These are phyloP conservation scores for Pogona vitticeps DNA, from an alignment of 2,113 vertebrate genomes.

Conservation along the genomic window DNA sequence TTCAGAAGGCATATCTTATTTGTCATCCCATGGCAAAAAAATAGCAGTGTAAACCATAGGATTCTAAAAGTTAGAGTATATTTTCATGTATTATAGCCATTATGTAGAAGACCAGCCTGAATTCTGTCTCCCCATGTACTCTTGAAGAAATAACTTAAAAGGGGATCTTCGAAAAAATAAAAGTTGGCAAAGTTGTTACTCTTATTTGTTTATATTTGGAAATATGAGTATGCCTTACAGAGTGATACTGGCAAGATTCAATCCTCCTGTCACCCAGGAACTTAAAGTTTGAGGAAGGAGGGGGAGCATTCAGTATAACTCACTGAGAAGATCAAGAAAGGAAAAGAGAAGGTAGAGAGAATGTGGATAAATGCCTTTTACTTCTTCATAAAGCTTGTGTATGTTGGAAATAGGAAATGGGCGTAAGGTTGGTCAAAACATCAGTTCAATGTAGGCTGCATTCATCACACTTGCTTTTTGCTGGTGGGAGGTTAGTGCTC, in stretches of 20 bases:
- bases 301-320: too few species aligned
- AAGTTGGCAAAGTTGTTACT: background rate
- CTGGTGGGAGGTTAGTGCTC: too few species aligned
- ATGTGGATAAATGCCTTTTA: background rate
- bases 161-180: background rate
- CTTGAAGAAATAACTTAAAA: background rate
- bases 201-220: background rate
- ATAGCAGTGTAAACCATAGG: background rate
- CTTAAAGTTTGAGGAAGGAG: background rate
- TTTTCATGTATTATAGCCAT: too few species aligned
- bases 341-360: background rate
- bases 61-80: too few species aligned
- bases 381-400: background rate
- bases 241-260: background rate
- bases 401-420: background rate
- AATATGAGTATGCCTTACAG: background rate
- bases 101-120: too few species aligned
- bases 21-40: background rate
- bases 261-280: background rate
- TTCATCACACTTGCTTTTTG: background rate
- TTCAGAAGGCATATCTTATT: background rate
- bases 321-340: background rate
- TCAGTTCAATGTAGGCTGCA: background rate
- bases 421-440: background rate
- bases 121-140: too few species aligned